A percentile compares a stretch with the other conserved stretches of the same genome.
phyloP scores from a whole-genome alignment of 2,888 invertebrate genomes.

The Dilophus febrilis region DNA sequence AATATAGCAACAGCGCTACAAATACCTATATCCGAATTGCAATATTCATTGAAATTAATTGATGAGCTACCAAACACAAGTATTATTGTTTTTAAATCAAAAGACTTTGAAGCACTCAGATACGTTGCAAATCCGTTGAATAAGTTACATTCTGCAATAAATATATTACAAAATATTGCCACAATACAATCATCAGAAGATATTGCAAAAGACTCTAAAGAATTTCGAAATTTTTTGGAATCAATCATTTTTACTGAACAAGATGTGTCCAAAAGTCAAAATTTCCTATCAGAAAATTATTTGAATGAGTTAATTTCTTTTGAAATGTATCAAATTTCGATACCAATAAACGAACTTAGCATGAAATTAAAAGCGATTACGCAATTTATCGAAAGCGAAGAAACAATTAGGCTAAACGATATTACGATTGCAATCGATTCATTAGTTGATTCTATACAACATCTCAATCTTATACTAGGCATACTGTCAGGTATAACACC shows the following conservation, averaged over 20 bases:
- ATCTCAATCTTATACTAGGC: constrained; percentile 8
- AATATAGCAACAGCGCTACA: neutral
- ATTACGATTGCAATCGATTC: no score
- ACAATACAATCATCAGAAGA: neutral
- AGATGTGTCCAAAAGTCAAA: no score
- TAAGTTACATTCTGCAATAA: constrained; percentile 4
- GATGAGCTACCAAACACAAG: neutral
- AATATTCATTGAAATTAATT: constrained; percentile 7
- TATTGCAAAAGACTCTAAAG: neutral
- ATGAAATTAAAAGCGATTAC: neutral
- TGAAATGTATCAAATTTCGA: constrained; percentile 9
- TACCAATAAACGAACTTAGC: constrained; percentile 9
- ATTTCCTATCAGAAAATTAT: neutral
- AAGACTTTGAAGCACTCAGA: neutral
- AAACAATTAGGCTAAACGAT: no score
- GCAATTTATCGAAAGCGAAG: no score
- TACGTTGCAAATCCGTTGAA: neutral
- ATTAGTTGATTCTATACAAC: constrained; percentile 1
- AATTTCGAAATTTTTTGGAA: neutral
- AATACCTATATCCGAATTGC: constrained; percentile 1
- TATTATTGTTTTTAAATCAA: neutral
- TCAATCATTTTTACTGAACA: no score
- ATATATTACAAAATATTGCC: constrained; percentile 4
- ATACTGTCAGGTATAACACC: constrained; percentile 10
- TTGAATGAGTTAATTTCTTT: constrained; percentile 6